Evolutionary conservation across 2,113 vertebrate species (phyloP), one percentile per base, ranked within the genome.

Genomic region (Dicentrarchus labrax): DNA sequence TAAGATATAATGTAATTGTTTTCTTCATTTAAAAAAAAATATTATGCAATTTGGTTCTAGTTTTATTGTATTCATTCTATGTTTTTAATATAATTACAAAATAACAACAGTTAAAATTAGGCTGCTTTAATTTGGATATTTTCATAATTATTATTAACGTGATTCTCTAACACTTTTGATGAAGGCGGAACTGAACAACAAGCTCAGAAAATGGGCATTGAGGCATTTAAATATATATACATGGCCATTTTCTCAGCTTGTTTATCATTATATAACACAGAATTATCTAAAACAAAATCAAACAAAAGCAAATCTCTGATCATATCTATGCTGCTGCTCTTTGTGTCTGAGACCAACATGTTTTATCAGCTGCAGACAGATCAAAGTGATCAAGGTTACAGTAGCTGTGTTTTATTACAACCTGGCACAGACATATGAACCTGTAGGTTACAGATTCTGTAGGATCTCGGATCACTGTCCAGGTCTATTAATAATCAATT

Each of bases 331-430:
- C 56, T 61, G 41, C 60, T 38, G 73, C 38, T 50, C 68, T 81
- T 83, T 86, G 38, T 64, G 41, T 76, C 38, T 84, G 36, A 75
- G 56, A 60, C 50, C 41, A 62, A 50, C 66, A 76, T 51, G 69
- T 81, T 89, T 73, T 16, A 54, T 57, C 83, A 77, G 77, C 67
- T 71, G 71, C 71, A 24, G 51, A 36, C 8, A 60, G 65, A 78
- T 85, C 41, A 66, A 68, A 66, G 61, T 65, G 62, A 84, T 82
- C 69, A 82, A 68, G 85, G 73, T 84, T 48, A 57, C 21, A 66
- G 61, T 53, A 61, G 51, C 75, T 72, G 62, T 61, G 24, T 83
- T 84, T 81, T 78, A 75, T 90, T 83, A 72, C 19, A 48, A 19
- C 43, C 62, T 81, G 76, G 73, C 68, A 54, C 51, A 41, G 59